Evolutionary conservation across 2,113 vertebrate genomes (phyloP).

Genomic region (Gymnorhina tibicen): DNA sequence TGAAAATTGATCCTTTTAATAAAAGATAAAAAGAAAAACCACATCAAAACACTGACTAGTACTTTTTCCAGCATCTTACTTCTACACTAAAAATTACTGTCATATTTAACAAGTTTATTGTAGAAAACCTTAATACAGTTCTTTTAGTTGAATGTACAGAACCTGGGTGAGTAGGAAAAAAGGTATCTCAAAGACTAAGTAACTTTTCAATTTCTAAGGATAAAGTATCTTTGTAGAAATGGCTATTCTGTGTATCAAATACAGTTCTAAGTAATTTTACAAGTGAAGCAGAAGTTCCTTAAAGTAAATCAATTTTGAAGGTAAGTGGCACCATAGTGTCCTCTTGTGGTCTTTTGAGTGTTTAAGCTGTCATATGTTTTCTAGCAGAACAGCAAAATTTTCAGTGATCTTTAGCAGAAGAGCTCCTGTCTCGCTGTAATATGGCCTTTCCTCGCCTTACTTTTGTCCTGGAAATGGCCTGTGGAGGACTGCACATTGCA

Average conservation of each 20-base stretch:
- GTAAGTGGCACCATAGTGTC: constrained; percentile 15
- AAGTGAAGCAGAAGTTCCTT: background rate
- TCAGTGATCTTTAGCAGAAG: background rate
- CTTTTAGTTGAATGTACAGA: background rate
- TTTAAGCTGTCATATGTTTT: background rate
- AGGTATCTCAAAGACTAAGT: background rate
- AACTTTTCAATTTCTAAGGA: background rate
- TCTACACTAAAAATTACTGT: background rate
- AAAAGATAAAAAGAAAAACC: background rate
- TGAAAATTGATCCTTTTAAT: background rate
- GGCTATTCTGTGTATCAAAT: background rate
- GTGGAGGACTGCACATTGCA: background rate
- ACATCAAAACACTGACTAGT: background rate
- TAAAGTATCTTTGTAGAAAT: background rate
- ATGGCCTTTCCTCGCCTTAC: background rate
- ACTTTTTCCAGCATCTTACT: background rate
- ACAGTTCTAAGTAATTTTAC: background rate
- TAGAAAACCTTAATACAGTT: background rate
- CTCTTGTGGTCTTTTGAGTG: constrained; percentile 50
- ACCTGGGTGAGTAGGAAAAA: background rate
- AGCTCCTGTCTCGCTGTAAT: background rate
- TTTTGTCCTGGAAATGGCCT: background rate
- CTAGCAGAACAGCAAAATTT: background rate
- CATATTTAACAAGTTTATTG: background rate
- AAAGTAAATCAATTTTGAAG: background rate